A percentile compares a stretch with the other conserved stretches of the same genome.
Conservation (phyloP, 2,888 invertebrate genomes). For the Ceraclea dissimilis region DNA sequence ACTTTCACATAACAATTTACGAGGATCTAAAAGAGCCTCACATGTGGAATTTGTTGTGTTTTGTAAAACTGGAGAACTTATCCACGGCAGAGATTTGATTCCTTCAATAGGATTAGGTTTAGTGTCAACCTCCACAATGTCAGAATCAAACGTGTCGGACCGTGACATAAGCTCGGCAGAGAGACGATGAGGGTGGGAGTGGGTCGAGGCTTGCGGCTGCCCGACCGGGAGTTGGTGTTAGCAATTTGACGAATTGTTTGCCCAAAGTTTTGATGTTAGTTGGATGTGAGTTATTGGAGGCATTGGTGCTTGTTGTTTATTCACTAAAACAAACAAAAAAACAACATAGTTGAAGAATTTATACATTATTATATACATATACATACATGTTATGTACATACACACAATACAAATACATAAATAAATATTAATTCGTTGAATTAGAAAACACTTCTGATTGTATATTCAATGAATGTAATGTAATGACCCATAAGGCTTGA, state of each 20-base stretch:
- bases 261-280: constrained; percentile 49
- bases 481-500: no score
- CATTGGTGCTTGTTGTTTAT: constrained; percentile 55
- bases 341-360: background rate
- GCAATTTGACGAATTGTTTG: constrained; percentile 44
- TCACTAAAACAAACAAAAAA: constrained; percentile 26
- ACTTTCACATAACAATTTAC: constrained; percentile 24
- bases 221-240: constrained; percentile 44
- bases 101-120: background rate
- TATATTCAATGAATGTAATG: no score
- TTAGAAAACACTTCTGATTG: no score
- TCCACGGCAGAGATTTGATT: constrained; percentile 20
- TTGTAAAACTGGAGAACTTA: constrained; percentile 24
- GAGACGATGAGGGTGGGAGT: constrained; percentile 3
- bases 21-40: constrained; percentile 23
- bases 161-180: constrained; percentile 23
- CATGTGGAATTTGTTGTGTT: constrained; percentile 25
- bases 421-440: no score
- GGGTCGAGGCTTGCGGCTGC: constrained; percentile 19
- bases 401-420: no score
- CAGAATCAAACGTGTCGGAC: constrained; percentile 21
- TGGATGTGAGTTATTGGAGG: constrained; percentile 50
- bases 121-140: constrained; percentile 11
- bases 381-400: no score
- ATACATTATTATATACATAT: background rate